Base-by-base conservation (phyloP, 2,797 vertebrate genomes). In the Synanceia verrucosa region DNA sequence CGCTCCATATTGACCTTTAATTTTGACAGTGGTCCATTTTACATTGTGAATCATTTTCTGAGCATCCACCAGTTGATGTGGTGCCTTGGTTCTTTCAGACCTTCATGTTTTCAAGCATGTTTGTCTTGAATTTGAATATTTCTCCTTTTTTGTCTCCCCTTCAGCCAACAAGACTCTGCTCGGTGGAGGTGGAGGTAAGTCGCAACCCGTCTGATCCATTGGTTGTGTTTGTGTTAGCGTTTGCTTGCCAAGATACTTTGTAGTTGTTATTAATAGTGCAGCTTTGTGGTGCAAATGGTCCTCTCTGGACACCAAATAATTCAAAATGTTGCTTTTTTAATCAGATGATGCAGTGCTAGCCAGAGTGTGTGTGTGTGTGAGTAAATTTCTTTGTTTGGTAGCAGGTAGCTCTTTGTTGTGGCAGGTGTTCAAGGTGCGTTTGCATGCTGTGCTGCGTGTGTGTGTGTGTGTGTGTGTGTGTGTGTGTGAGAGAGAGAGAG, bases 131-230 rank as follows among this genome's bases (percentile, higher is more conserved):
- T n/a, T n/a, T 39, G 12, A 53, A 61, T 36, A 37, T 44, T 79
- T 62, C 14, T 56, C 81, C 9, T 57, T 29, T 82, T 36, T 70
- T 66, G 18, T 89, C 33, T 73, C 60, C 86, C 47, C 91, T 90
- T 89, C 91, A 95, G 94, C 94, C 82, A 95, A 95, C 91, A 93
- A 91, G 75, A 90, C 89, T 68, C 86, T 95, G 82, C 92, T 94
- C 3, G 94, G 94, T 6, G 94, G 94, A 85, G 94, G 94, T 84
- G 94, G 94, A 89, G 94, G 94, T 94, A 86, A 94, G 93, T 91
- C 67, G 53, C 62, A 61, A 76, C 71, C 81, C 69, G 73, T 89
- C 70, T 62, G 33, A 76, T 71, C 81, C 41, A 46, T 78, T 77
- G 24, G 26, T 51, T 37, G 31, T 31, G 28, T 66, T 53, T 75